These are phyloP conservation scores for Salminus brasiliensis DNA, from an alignment of 2,113 vertebrate genomes.

Conservation along the genomic window DNA sequence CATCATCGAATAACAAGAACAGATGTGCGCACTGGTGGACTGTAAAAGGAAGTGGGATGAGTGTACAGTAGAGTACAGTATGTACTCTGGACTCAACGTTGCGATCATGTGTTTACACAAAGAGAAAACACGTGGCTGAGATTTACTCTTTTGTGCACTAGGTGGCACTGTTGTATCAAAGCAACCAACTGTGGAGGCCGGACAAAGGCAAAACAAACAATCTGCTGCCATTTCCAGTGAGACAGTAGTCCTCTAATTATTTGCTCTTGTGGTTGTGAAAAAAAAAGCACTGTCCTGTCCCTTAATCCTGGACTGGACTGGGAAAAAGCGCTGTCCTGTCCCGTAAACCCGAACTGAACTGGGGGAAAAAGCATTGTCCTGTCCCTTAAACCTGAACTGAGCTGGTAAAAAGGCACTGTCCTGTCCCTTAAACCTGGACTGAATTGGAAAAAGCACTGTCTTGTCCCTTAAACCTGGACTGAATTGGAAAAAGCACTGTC, in stretches of 20 bases:
- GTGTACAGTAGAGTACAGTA: not conserved
- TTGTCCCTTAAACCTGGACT: no score
- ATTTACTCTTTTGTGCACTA: slow-evolving; percentile 28
- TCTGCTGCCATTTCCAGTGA: slow-evolving; percentile 13
- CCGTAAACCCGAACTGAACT: no score
- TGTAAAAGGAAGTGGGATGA: not conserved
- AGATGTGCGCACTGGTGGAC: not conserved
- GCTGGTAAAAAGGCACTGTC: no score
- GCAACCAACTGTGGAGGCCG: not conserved
- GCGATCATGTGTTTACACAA: slow-evolving; percentile 14
- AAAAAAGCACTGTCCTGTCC: no score
- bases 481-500: no score
- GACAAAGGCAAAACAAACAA: slow-evolving; percentile 26
- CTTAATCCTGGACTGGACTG: no score
- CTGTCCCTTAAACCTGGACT: no score
- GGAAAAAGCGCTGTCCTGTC: no score
- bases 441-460: no score
- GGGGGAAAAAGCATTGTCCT: no score
- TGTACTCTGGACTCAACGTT: slow-evolving; percentile 1
- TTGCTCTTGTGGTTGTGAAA: not conserved
- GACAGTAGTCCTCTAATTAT: not conserved
- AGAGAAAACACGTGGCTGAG: slow-evolving; percentile 27
- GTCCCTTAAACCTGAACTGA: no score
- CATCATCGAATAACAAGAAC: not conserved
- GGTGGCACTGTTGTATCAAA: slow-evolving; percentile 44